A percentile compares a stretch with the other conserved stretches of the same genome.
These are phyloP conservation scores for Heterohyrax brucei DNA, from an alignment of 2,797 vertebrate species.

Conservation along the genomic window DNA sequence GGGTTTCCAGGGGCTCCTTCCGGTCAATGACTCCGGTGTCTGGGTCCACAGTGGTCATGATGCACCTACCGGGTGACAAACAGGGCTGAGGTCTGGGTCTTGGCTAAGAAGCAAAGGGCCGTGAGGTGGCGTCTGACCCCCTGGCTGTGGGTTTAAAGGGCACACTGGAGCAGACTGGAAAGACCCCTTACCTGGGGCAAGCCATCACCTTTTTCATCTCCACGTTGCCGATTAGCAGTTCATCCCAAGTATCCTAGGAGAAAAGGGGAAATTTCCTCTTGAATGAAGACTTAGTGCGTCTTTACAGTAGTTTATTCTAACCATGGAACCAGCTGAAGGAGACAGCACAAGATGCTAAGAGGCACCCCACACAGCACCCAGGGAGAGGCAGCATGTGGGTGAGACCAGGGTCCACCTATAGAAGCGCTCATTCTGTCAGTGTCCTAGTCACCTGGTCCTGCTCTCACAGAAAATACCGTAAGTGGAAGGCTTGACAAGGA, in stretches of 20 bases:
- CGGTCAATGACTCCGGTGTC: slow-evolving; percentile 95
- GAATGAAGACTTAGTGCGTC: neutral
- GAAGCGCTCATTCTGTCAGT: neutral
- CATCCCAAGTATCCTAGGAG: slow-evolving; percentile 96
- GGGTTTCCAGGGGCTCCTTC: slow-evolving; percentile 96
- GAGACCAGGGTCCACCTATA: neutral
- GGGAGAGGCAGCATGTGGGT: neutral
- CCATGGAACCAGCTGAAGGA: neutral
- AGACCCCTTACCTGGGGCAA: slow-evolving; percentile 94
- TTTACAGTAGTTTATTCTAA: neutral
- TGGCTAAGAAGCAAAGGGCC: rapidly evolving
- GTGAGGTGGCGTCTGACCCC: no score
- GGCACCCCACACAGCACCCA: neutral
- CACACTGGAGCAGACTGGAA: rapidly evolving
- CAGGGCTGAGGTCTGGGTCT: neutral
- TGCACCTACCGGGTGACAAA: slow-evolving; percentile 92
- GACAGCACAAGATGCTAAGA: neutral
- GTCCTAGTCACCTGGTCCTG: no score
- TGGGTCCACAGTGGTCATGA: slow-evolving; percentile 97
- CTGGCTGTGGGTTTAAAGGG: no score
- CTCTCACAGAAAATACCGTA: no score
- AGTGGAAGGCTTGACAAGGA: no score
- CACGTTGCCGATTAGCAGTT: slow-evolving; percentile 94
- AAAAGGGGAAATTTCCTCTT: slow-evolving; percentile 59
- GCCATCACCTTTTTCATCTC: slow-evolving; percentile 93